Percentiles rank a stretch among this genome's conserved stretches.
phyloP scores from a whole-genome alignment of 2,888 invertebrate species.

The Anticlea derivata region DNA sequence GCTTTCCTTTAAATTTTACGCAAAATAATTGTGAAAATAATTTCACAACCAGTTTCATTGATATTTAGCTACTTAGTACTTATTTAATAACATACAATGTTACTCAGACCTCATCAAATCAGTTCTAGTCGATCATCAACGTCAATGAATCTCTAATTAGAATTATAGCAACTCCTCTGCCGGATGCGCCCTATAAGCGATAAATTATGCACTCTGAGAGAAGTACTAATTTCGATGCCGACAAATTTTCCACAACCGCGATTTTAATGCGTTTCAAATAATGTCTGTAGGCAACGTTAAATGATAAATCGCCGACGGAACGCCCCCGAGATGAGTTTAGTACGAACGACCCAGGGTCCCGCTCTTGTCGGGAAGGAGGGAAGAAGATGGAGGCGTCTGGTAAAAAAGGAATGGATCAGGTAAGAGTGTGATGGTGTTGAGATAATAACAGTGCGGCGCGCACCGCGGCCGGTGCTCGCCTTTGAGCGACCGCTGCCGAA shows the following conservation, averaged over 20 bases:
- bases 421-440: constrained; percentile 80
- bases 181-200: constrained; percentile 75
- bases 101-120: too few species aligned
- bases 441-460: constrained; percentile 81
- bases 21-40: too few species aligned
- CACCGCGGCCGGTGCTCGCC: constrained; percentile 54
- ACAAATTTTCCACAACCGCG: constrained; percentile 81
- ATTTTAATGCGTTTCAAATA: constrained; percentile 83
- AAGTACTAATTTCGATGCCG: constrained; percentile 82
- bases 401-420: constrained; percentile 79
- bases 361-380: constrained; percentile 52
- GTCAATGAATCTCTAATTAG: constrained; percentile 76
- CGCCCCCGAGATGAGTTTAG: constrained; percentile 75
- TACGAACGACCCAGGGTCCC: constrained; percentile 68
- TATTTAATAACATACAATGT: too few species aligned
- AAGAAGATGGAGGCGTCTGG: constrained; percentile 72
- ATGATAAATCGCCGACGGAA: constrained; percentile 81
- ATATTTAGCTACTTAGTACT: too few species aligned
- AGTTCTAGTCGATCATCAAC: constrained; percentile 53
- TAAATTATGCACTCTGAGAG: constrained; percentile 78
- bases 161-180: constrained; percentile 61
- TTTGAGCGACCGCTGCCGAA: constrained; percentile 76
- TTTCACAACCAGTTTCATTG: too few species aligned
- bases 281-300: constrained; percentile 83
- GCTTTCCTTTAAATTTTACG: too few species aligned